phyloP scores from a whole-genome alignment of 2,797 vertebrate species.

The Pseudocheirus occidentalis region DNA sequence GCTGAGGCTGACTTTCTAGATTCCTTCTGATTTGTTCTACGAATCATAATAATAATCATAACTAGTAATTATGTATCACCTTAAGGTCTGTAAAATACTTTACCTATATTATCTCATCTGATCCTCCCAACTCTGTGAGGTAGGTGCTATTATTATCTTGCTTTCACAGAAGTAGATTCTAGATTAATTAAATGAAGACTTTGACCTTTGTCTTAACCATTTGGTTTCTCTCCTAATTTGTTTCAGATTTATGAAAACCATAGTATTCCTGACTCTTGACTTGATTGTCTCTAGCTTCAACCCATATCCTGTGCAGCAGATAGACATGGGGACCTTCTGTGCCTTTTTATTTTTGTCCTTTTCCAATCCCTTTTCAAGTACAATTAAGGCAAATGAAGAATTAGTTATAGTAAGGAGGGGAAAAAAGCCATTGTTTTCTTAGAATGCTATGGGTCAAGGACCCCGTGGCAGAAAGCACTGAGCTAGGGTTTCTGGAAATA shows the following conservation, averaged over 20 bases:
- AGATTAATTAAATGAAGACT: not conserved
- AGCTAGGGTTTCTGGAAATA: not conserved
- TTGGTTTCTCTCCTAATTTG: not conserved
- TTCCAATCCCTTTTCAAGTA: not conserved
- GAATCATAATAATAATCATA: not conserved
- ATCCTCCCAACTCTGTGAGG: not conserved
- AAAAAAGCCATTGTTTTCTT: not conserved
- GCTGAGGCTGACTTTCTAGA: not conserved
- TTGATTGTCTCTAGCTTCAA: not conserved
- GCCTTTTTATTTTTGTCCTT: not conserved
- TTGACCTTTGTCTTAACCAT: not conserved
- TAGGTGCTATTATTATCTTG: not conserved
- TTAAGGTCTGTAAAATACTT: not conserved
- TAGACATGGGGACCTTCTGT: not conserved
- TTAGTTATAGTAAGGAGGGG: not conserved
- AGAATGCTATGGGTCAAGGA: not conserved
- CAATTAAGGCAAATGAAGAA: not conserved
- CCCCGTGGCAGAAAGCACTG: not conserved
- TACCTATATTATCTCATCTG: not conserved
- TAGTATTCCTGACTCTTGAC: constrained; percentile 1
- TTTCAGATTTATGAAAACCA: constrained; percentile 6
- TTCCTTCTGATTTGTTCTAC: constrained; percentile 3
- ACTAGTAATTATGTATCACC: not conserved
- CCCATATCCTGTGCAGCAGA: not conserved
- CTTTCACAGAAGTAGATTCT: not conserved